Evolutionary conservation across 1,140 invertebrate genomes (phyloP).

Genomic region (Apis florea): DNA sequence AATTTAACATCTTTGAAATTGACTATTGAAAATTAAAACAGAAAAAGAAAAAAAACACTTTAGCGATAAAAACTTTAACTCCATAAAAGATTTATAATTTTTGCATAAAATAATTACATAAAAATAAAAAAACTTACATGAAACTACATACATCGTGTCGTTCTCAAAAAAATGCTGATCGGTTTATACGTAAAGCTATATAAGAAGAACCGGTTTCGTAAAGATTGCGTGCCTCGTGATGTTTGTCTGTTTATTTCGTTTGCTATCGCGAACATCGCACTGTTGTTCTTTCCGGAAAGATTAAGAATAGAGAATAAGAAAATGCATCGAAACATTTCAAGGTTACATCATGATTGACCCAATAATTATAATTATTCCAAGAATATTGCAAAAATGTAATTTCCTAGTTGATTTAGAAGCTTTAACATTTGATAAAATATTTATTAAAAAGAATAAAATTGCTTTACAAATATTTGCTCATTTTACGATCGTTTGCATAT

Average conservation of each 20-base stretch:
- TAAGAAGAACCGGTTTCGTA: constrained; percentile 37
- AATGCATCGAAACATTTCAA: neutral
- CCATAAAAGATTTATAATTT: neutral
- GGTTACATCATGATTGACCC: neutral
- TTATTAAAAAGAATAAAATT: neutral
- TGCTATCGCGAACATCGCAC: neutral
- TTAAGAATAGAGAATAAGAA: constrained; percentile 17
- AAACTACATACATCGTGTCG: neutral
- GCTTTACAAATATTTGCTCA: constrained; percentile 5
- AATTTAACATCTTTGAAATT: neutral
- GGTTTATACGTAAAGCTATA: constrained; percentile 12
- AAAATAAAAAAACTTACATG: neutral
- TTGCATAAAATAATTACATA: neutral
- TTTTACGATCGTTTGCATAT: neutral
- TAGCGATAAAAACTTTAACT: neutral
- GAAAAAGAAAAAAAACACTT: neutral
- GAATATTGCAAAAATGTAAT: neutral
- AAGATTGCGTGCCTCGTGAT: constrained; percentile 24
- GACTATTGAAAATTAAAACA: neutral
- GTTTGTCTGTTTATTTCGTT: constrained; percentile 38
- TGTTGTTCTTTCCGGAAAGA: neutral
- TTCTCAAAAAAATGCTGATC: constrained; percentile 32
- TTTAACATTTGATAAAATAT: neutral
- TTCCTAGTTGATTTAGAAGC: neutral
- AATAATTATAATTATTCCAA: neutral